A percentile compares a stretch with the other conserved stretches of the same genome.
Conservation (phyloP, 2,113 vertebrate species). For the Zeus faber region DNA sequence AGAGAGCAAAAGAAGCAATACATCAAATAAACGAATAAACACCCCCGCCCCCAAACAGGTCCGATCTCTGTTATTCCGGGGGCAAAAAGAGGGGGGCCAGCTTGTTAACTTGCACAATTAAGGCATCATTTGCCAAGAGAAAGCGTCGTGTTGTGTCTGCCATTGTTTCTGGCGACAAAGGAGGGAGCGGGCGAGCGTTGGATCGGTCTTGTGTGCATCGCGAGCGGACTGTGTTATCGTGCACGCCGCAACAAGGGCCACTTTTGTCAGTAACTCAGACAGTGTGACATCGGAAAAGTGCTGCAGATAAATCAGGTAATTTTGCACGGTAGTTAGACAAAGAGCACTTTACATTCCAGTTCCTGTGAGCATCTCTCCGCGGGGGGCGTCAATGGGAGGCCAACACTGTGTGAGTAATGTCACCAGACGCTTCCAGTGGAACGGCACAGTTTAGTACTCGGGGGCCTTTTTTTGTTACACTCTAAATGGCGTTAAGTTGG, state of each 20-base stretch:
- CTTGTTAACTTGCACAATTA: conserved; percentile 78
- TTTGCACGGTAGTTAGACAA: conserved; percentile 69
- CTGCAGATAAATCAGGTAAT: conserved; percentile 64
- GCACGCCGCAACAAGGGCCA: conserved; percentile 63
- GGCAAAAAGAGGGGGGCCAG: conserved; percentile 42
- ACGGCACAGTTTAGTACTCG: conserved; percentile 40
- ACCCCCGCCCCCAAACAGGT: conserved; percentile 41
- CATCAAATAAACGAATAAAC: neutral
- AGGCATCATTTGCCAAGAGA: conserved; percentile 74
- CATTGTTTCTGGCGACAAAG: conserved; percentile 74
- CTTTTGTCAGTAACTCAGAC: conserved; percentile 69
- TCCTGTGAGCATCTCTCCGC: conserved; percentile 45
- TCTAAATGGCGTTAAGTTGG: conserved; percentile 50
- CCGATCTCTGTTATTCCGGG: conserved; percentile 74
- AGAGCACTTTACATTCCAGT: conserved; percentile 53
- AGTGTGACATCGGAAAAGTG: conserved; percentile 64
- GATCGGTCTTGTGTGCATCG: conserved; percentile 33
- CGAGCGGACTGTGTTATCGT: conserved; percentile 56
- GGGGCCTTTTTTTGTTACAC: conserved; percentile 50
- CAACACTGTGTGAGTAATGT: conserved; percentile 48
- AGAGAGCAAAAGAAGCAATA: conserved; percentile 16
- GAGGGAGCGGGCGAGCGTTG: conserved; percentile 53
- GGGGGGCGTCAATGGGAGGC: conserved; percentile 31
- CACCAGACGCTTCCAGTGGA: conserved; percentile 44
- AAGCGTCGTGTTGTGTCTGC: conserved; percentile 43